These are phyloP conservation scores for Phortica okadai DNA, from an alignment of 2,888 invertebrate species.

Conservation along the genomic window DNA sequence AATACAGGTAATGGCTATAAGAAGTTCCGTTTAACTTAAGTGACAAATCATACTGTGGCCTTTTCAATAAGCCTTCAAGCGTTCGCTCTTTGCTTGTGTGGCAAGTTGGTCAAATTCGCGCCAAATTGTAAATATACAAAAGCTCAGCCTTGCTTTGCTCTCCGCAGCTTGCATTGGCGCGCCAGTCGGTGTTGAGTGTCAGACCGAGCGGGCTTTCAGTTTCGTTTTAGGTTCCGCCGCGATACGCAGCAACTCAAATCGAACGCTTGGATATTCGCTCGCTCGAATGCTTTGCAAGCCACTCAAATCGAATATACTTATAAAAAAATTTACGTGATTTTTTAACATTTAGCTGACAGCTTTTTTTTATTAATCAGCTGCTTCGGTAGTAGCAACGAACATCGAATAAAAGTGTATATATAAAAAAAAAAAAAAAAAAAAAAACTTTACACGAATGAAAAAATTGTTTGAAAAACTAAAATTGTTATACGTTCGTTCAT, in stretches of 20 bases:
- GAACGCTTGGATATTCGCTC: background rate
- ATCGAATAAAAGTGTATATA: background rate
- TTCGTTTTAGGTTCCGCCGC: conserved; percentile 68
- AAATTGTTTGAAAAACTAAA: background rate
- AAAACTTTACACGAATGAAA: background rate
- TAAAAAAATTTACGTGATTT: conserved; percentile 20
- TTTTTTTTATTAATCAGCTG: conserved; percentile 5
- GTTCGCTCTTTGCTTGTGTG: too few species aligned
- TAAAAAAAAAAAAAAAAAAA: background rate
- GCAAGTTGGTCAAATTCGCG: too few species aligned
- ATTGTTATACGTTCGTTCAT: background rate
- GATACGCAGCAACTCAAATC: conserved; percentile 53
- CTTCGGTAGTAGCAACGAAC: background rate
- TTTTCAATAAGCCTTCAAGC: too few species aligned
- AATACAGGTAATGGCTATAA: too few species aligned
- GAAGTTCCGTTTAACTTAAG: too few species aligned
- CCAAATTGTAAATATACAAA: background rate
- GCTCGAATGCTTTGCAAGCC: conserved; percentile 1
- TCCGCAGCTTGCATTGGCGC: conserved; percentile 44
- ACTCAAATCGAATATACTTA: background rate
- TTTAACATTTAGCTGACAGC: background rate
- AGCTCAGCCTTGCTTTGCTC: background rate
- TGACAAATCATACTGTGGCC: too few species aligned
- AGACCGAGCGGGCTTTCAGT: conserved; percentile 63
- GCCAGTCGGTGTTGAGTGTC: conserved; percentile 48